Conservation (phyloP, 2,888 invertebrate genomes). For the Thalpophila matura region DNA sequence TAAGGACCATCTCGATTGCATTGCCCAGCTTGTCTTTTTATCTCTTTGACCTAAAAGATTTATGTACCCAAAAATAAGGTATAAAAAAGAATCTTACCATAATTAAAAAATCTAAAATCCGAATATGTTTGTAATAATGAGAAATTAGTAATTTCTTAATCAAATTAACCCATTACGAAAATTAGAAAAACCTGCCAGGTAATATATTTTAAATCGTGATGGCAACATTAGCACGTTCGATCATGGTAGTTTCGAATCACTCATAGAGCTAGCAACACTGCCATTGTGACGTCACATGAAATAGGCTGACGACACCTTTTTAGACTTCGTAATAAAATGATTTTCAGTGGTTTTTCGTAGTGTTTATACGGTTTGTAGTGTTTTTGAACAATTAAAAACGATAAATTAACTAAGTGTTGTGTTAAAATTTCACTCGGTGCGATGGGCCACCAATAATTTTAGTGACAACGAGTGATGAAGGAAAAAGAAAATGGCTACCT, state of each 20-base stretch:
- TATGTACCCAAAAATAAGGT: no score
- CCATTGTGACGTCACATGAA: constrained; percentile 87
- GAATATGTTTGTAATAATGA: no score
- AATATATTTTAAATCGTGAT: constrained; percentile 26
- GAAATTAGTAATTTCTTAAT: no score
- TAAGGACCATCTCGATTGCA: no score
- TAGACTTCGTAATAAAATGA: constrained; percentile 82
- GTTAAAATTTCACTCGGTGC: constrained; percentile 79
- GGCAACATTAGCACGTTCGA: constrained; percentile 57
- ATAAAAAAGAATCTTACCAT: no score
- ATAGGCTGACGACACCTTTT: constrained; percentile 86
- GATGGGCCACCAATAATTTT: constrained; percentile 82
- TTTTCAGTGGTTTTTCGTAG: constrained; percentile 81
- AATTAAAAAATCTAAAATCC: no score
- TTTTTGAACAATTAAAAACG: constrained; percentile 75
- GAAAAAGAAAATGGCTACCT: constrained; percentile 89
- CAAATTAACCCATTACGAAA: no score
- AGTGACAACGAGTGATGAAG: constrained; percentile 86
- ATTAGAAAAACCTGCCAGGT: not conserved
- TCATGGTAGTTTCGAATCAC: constrained; percentile 57
- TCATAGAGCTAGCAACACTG: constrained; percentile 76
- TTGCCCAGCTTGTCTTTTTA: no score
- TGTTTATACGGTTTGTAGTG: constrained; percentile 79
- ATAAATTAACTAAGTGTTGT: constrained; percentile 81
- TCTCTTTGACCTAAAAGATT: no score